Conservation (phyloP, 2,113 vertebrate genomes). For the Camelus bactrianus region DNA sequence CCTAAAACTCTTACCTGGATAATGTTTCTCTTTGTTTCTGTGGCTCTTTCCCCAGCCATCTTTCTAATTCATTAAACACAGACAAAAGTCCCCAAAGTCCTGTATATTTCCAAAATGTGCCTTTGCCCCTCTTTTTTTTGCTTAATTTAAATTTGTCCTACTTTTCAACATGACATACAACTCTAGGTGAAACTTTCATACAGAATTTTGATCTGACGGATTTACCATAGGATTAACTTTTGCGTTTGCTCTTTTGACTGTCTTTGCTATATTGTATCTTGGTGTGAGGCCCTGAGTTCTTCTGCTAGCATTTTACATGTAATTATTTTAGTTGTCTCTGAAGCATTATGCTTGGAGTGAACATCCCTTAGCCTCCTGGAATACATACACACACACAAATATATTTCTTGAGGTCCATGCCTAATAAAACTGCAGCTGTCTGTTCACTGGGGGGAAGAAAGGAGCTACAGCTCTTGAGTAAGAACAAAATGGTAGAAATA, state of each 20-base stretch:
- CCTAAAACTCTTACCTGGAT: conserved; percentile 29
- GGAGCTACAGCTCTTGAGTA: neutral
- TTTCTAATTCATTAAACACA: neutral
- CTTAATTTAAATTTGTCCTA: neutral
- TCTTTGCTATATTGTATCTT: neutral
- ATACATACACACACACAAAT: neutral
- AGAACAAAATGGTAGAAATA: neutral
- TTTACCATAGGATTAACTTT: neutral
- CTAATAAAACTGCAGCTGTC: neutral
- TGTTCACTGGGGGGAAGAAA: neutral
- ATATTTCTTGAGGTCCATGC: neutral
- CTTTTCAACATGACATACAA: neutral
- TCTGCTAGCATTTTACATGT: neutral
- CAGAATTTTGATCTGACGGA: neutral
- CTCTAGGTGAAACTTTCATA: neutral
- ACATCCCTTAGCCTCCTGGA: neutral
- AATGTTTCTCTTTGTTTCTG: neutral
- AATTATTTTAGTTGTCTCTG: conserved; percentile 11
- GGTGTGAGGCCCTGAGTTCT: neutral
- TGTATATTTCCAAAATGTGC: neutral
- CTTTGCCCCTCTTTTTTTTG: neutral
- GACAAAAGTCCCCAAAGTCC: neutral
- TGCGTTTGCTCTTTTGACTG: neutral
- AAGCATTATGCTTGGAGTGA: neutral
- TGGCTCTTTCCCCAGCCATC: neutral